Conservation (phyloP, 2,113 vertebrate genomes). For the Puma concolor region DNA sequence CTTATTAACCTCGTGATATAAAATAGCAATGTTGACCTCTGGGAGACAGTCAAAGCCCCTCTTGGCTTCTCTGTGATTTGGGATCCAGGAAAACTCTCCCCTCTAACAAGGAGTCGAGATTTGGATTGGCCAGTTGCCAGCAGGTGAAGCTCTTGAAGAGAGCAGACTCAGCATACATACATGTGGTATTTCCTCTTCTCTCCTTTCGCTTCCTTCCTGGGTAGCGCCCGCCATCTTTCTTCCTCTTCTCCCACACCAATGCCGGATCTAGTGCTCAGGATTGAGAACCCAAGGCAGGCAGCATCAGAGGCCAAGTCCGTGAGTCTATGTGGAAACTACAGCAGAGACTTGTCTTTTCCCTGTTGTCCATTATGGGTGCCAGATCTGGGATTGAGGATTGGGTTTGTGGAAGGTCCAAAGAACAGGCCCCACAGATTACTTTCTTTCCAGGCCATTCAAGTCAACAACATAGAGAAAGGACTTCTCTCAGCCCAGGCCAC, state of each 20-base stretch:
- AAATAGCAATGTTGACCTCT: not conserved
- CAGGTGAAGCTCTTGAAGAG: not conserved
- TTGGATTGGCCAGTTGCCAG: not conserved
- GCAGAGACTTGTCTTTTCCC: not conserved
- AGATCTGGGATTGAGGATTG: not conserved
- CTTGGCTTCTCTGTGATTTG: not conserved
- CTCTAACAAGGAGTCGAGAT: not conserved
- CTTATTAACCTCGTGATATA: not conserved
- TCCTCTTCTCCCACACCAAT: not conserved
- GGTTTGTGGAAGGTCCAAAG: not conserved
- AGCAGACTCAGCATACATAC: not conserved
- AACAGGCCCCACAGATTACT: not conserved
- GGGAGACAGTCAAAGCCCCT: not conserved
- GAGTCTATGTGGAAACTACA: too few relatives aligned
- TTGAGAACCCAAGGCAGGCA: not conserved
- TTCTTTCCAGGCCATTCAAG: not conserved
- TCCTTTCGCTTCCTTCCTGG: not conserved
- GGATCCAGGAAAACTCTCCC: not conserved
- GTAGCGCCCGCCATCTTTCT: not conserved
- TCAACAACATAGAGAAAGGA: not conserved
- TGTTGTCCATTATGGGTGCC: not conserved
- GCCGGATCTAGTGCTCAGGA: not conserved
- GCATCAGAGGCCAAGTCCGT: not conserved
- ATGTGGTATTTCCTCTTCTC: not conserved
- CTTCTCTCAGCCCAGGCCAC: not conserved